These are phyloP conservation scores for Gadus chalcogrammus DNA, from an alignment of 2,113 vertebrate species.

Conservation along the genomic window DNA sequence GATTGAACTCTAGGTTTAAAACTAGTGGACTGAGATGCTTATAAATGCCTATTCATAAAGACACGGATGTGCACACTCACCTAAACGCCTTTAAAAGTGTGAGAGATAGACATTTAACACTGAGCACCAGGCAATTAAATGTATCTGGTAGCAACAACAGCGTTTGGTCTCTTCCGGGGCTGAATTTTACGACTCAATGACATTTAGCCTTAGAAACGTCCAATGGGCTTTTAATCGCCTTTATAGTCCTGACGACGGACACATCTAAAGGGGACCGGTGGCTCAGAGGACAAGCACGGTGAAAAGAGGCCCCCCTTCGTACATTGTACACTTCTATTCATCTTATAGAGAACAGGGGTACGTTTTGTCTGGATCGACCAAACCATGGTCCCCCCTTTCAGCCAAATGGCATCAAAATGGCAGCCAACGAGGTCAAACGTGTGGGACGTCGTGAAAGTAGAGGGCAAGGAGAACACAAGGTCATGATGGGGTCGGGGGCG, in stretches of 20 bases:
- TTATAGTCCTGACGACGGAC: slow-evolving; percentile 18
- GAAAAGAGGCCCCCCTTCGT: slow-evolving; percentile 28
- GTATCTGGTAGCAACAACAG: not conserved
- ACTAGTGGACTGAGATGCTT: no score
- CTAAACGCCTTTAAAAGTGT: no score
- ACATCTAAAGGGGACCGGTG: slow-evolving; percentile 54
- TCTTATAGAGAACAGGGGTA: slow-evolving; percentile 52
- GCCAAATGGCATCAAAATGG: no score
- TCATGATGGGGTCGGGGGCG: slow-evolving; percentile 37
- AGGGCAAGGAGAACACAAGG: slow-evolving; percentile 59
- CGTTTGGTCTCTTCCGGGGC: slow-evolving; percentile 2
- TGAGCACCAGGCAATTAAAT: no score
- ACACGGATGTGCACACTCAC: no score
- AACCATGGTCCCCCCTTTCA: no score
- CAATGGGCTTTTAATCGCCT: not conserved
- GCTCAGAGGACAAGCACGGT: slow-evolving; percentile 47
- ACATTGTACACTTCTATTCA: slow-evolving; percentile 47
- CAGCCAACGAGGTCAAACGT: slow-evolving; percentile 31
- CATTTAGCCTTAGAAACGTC: slow-evolving; percentile 34
- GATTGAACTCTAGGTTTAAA: no score
- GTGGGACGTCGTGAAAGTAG: slow-evolving; percentile 39
- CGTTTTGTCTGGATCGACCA: no score
- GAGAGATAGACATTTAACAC: no score
- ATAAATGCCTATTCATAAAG: no score
- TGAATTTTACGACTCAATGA: slow-evolving; percentile 30